Conservation (phyloP, 2,113 vertebrate genomes). For the Chloroceryle aenea region DNA sequence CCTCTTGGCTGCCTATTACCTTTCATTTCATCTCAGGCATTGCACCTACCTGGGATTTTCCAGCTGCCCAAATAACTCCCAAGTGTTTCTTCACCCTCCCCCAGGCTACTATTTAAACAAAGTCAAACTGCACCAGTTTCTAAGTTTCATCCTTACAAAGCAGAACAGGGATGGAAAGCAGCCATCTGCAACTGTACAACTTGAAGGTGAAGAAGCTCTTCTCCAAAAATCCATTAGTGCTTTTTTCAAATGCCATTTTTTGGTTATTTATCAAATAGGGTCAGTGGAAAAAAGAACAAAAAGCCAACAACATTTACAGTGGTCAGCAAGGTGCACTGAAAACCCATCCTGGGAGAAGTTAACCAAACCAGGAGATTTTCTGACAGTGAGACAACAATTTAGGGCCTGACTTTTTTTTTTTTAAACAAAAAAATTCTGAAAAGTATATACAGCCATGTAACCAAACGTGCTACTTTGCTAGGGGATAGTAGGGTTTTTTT, state of each 20-base stretch:
- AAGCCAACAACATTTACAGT: not conserved
- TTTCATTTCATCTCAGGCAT: not conserved
- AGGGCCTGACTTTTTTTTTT: not conserved
- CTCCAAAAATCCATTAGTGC: not conserved
- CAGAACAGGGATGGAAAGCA: not conserved
- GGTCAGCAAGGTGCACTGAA: not conserved
- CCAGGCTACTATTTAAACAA: slow-evolving; percentile 21
- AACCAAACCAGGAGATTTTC: not conserved
- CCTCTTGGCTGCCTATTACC: not conserved
- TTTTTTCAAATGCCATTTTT: not conserved
- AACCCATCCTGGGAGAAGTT: not conserved
- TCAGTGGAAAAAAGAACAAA: not conserved
- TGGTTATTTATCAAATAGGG: not conserved
- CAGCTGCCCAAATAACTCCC: not conserved
- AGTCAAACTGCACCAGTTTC: not conserved
- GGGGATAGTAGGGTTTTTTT: not conserved
- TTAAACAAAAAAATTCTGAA: not conserved
- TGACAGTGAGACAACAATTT: not conserved
- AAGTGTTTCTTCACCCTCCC: not conserved
- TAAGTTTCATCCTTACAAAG: not conserved
- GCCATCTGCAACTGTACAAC: not conserved
- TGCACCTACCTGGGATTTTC: slow-evolving; percentile 37
- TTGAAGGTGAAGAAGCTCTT: not conserved
- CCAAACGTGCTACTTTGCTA: not conserved
- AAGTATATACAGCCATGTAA: not conserved